Evolutionary conservation across 30 jellyfish, hydroid and myxozoan species (phyloP), one percentile per base, ranked within the genome.

Genomic region (Chrysaora quinquecirrha): DNA sequence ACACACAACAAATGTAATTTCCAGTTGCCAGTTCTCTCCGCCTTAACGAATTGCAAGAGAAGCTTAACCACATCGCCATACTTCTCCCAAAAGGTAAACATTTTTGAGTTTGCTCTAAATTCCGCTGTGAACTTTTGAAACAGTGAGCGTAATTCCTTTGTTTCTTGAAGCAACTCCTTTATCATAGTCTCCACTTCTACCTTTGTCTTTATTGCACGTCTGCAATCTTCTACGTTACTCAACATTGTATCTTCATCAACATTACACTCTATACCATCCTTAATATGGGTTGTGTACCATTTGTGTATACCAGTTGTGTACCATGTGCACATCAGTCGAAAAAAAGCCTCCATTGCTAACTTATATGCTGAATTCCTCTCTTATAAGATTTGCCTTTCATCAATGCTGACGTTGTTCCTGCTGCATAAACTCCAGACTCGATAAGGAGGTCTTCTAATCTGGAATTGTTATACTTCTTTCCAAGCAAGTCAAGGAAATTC

Each of bases 1-100:
- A 29, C 4, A 65, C 33, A 22, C 22, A 1, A 3, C 54, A 65
- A 65, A 25, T 65, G 77, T 14, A 29, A 65, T 65, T 22, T 0
- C 77, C 77, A 65, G 4, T 65, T 30, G 54, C 77, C 77, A 29
- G 33, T 65, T 65, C 77, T 30, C 29, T 65, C 77, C 29, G 77
- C 77, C 9, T 65, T 22, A 29, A 65, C 29, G 77, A 65, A 65
- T 65, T 65, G 77, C 77, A 65, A 65, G 77, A 65, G 29, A 16
- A 29, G 22, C 22, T 29, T 16, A 24, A 65, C 77, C 77, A 65
- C 29, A 18, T 22, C 29, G 20, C 22, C 29, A 29, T 65, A 65
- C 33, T 65, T 52, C 22, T 65, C 33, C 77, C 77, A 65, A 34
- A 65, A 65, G 29, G 77, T 12, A 29, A 65, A 65, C 77, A 65